Evolutionary conservation across 2,888 invertebrate genomes (phyloP).

Genomic region (Pristionchus entomophagus): DNA sequence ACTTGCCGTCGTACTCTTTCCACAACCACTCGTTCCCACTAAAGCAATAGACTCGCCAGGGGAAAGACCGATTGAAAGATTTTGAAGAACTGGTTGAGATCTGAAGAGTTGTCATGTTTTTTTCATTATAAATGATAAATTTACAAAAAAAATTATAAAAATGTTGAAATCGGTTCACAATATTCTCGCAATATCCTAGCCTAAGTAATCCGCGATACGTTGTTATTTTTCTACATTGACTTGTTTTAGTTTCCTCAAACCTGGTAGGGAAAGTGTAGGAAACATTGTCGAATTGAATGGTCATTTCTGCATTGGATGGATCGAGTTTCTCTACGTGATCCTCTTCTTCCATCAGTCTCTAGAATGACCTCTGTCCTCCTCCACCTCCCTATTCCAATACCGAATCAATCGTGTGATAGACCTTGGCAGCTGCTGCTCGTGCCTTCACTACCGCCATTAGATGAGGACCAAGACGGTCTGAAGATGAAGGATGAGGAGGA

Average conservation of each 20-base stretch:
- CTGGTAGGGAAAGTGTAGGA: background rate
- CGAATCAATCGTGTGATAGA: too few species aligned
- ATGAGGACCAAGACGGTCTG: too few species aligned
- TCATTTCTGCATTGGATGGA: background rate
- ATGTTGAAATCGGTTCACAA: background rate
- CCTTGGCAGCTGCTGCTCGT: too few species aligned
- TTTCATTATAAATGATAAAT: background rate
- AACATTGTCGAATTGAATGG: background rate
- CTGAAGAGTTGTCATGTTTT: too few species aligned
- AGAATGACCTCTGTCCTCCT: too few species aligned
- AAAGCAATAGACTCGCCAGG: conserved; percentile 6
- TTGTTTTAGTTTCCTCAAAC: too few species aligned
- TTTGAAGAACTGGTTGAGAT: background rate
- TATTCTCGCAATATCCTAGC: too few species aligned
- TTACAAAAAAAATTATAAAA: background rate
- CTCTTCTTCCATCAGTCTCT: background rate
- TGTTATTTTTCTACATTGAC: too few species aligned
- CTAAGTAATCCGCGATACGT: too few species aligned
- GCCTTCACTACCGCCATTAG: too few species aligned
- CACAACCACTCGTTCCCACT: conserved; percentile 39
- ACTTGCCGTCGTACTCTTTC: conserved; percentile 43
- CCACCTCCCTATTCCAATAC: too few species aligned
- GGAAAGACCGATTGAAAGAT: background rate
- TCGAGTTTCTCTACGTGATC: background rate
- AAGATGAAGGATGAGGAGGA: too few species aligned